phyloP scores from a whole-genome alignment of 2,888 invertebrate genomes.

The Ferrisia virgata region DNA sequence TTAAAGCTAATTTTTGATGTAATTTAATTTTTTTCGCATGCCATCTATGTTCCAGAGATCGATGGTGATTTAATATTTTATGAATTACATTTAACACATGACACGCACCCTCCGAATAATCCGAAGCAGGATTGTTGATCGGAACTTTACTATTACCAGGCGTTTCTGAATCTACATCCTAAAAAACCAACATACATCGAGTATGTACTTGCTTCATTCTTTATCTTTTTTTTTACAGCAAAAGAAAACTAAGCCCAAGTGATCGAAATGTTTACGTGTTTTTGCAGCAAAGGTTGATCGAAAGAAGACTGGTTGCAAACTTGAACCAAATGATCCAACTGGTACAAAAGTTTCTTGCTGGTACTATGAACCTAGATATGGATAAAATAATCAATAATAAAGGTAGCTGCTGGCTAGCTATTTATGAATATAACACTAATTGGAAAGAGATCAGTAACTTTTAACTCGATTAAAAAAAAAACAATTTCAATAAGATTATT shows the following conservation, averaged over 20 bases:
- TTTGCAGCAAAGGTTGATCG: slow-evolving; percentile 66
- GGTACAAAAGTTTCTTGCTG: slow-evolving; percentile 92
- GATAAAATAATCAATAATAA: slow-evolving; percentile 40
- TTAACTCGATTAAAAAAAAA: too few relatives aligned
- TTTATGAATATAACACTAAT: neutral
- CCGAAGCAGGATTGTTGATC: slow-evolving; percentile 72
- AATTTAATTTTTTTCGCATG: slow-evolving; percentile 91
- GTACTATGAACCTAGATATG: slow-evolving; percentile 89
- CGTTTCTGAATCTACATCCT: slow-evolving; percentile 49
- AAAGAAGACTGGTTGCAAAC: slow-evolving; percentile 84
- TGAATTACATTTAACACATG: slow-evolving; percentile 95
- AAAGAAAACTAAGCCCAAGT: too few relatives aligned
- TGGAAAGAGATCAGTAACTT: too few relatives aligned
- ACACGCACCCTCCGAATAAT: slow-evolving; percentile 94
- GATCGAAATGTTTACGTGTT: slow-evolving; percentile 74
- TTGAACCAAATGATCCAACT: slow-evolving; percentile 92
- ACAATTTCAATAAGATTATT: too few relatives aligned
- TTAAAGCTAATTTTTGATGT: slow-evolving; percentile 87
- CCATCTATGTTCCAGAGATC: slow-evolving; percentile 90
- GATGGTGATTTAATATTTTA: slow-evolving; percentile 91
- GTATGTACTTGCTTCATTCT: too few relatives aligned
- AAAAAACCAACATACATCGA: slow-evolving; percentile 44
- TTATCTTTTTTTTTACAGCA: too few relatives aligned
- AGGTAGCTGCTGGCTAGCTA: too few relatives aligned
- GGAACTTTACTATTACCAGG: slow-evolving; percentile 38